These are phyloP conservation scores for Aporophyla lueneburgensis DNA, from an alignment of 2,888 invertebrate genomes.

Conservation along the genomic window DNA sequence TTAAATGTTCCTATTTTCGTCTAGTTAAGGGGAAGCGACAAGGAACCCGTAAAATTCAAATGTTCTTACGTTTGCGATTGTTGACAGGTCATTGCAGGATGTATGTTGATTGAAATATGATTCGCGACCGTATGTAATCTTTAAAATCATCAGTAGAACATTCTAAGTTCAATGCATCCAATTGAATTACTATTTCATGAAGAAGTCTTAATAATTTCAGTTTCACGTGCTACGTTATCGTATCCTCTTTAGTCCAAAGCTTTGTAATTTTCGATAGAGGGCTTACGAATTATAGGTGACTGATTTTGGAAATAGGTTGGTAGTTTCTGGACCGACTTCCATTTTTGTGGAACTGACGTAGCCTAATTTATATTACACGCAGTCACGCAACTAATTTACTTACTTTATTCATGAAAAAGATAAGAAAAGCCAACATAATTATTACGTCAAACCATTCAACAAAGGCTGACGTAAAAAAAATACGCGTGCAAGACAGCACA, in stretches of 20 bases:
- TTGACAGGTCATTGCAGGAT: no score
- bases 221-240: no score
- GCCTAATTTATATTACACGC: not conserved
- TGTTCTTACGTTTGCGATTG: no score
- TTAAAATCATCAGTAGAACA: no score
- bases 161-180: no score
- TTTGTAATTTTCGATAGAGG: not conserved
- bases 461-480: not conserved
- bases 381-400: not conserved
- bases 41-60: no score
- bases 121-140: no score
- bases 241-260: no score
- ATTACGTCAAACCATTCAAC: not conserved
- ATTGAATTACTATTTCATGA: no score
- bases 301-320: not conserved
- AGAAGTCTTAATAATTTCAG: no score
- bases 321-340: not conserved
- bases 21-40: not conserved
- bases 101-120: no score
- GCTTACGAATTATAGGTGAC: not conserved
- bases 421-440: not conserved
- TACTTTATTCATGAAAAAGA: not conserved
- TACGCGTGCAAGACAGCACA: not conserved
- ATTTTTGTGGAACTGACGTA: no score
- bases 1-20: conserved; percentile 17